Base-by-base conservation (phyloP, 92 coral and sea anemone genomes). In the Paramuricea clavata region DNA sequence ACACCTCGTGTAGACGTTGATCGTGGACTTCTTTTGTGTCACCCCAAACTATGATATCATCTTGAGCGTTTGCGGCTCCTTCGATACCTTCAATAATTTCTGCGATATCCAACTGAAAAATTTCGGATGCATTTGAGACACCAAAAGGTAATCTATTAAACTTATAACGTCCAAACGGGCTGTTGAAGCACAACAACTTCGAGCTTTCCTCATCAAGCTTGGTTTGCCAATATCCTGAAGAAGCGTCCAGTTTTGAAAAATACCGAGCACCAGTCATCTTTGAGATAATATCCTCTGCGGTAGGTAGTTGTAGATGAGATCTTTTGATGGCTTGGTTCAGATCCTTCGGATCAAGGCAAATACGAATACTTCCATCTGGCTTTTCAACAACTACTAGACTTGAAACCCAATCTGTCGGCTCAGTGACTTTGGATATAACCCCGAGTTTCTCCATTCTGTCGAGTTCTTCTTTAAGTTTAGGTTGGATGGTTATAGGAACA, bases 391-490 rank as follows among this genome's bases (percentile, higher is more conserved):
- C 85, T 1, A 84, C 85, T 86, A 88, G 85, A 59, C 81, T 83
- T 30, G 78, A 67, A 1, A 91, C 88, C 91, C 83, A 11, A n/a
- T 83, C 94, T 35, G 91, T 91, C 1, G 85, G 94, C 26, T 43
- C 56, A 10, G 89, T 83, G 25, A 87, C 94, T 49, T 83, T 87
- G 16, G 42, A 57, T 41, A 87, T 69, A 49, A 88, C 69, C 17
- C 73, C 74, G 50, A 83, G 85, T 21, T 78, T 79, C 30, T 81
- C 94, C 67, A 88, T 74, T 25, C 89, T 87, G 2, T 81, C 90
- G 36, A 91, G 78, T 60, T 91, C 85, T 31, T n/a, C n/a, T n/a
- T n/a, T n/a, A n/a, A n/a, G n/a, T n/a, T n/a, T 81, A 91, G 92
- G 47, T 88, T 89, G 39, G 89, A 64, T 30, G 61, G 79, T 52